A percentile compares a stretch with the other conserved stretches of the same genome.
Evolutionary conservation across 2,888 invertebrate species (phyloP).

Genomic region (Trissonchulus sp.): DNA sequence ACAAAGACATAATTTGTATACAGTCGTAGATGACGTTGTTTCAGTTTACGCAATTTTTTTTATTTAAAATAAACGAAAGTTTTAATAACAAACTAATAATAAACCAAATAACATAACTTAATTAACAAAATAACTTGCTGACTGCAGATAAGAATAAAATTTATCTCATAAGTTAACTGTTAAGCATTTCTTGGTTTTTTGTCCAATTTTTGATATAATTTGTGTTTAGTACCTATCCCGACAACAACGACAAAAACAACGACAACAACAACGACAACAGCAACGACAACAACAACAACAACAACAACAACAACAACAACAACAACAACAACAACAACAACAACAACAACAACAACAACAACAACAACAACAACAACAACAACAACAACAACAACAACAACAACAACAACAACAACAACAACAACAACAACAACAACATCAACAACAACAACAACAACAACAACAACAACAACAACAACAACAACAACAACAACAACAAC

Average conservation of each 20-base stretch:
- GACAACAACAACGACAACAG: slow-evolving; percentile 1
- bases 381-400: slow-evolving; percentile 2
- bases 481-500: slow-evolving; percentile 9
- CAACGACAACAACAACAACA: slow-evolving; percentile 2
- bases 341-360: slow-evolving; percentile 5
- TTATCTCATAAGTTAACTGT: no score
- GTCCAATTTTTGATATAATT: no score
- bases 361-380: slow-evolving; percentile 1
- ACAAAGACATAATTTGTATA: no score
- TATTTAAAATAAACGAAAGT: no score
- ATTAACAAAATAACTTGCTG: no score
- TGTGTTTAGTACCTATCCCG: not conserved
- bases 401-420: slow-evolving; percentile 1
- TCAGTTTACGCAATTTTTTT: no score
- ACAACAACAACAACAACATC: slow-evolving; percentile 3
- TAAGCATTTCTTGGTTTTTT: no score
- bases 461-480: not conserved
- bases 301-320: slow-evolving; percentile 6
- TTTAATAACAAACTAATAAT: no score
- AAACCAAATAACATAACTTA: no score
- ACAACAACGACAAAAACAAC: slow-evolving; percentile 9
- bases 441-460: not conserved
- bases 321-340: slow-evolving; percentile 10
- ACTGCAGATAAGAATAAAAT: no score
- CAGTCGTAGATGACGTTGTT: no score